Evolutionary conservation across 2,797 vertebrate species (phyloP).

Genomic region (Apogon talboti): DNA sequence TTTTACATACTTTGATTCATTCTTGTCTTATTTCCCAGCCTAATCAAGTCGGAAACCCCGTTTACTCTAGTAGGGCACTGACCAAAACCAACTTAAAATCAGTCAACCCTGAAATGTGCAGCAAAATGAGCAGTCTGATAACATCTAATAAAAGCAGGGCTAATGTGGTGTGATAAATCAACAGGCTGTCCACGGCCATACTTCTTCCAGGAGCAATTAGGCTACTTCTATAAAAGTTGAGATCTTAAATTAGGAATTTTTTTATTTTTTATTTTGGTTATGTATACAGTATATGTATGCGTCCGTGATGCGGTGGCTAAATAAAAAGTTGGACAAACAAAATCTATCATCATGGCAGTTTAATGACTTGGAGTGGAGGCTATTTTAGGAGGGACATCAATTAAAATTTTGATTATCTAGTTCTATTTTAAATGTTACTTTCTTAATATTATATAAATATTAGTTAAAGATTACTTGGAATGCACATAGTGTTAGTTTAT

Average conservation of each 20-base stretch:
- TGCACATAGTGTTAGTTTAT: rapidly evolving
- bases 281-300: conserved; percentile 30
- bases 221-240: conserved; percentile 45
- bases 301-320: conserved; percentile 46
- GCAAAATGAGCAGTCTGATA: conserved; percentile 64
- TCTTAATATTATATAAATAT: neutral
- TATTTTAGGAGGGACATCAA: neutral
- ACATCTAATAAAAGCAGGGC: conserved; percentile 66
- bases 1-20: neutral
- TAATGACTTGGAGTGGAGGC: conserved; percentile 30
- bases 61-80: neutral
- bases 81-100: conserved; percentile 34
- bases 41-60: conserved; percentile 14
- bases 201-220: conserved; percentile 51
- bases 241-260: conserved; percentile 60
- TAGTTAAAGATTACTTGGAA: neutral
- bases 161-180: conserved; percentile 63
- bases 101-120: conserved; percentile 58
- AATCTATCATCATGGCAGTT: conserved; percentile 55
- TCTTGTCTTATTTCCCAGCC: conserved; percentile 40
- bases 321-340: conserved; percentile 60
- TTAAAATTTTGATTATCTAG: neutral
- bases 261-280: neutral
- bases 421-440: neutral
- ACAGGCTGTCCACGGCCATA: conserved; percentile 41